These are phyloP conservation scores for Drosophila antonietae DNA, from an alignment of 2,888 invertebrate species.

Conservation along the genomic window DNA sequence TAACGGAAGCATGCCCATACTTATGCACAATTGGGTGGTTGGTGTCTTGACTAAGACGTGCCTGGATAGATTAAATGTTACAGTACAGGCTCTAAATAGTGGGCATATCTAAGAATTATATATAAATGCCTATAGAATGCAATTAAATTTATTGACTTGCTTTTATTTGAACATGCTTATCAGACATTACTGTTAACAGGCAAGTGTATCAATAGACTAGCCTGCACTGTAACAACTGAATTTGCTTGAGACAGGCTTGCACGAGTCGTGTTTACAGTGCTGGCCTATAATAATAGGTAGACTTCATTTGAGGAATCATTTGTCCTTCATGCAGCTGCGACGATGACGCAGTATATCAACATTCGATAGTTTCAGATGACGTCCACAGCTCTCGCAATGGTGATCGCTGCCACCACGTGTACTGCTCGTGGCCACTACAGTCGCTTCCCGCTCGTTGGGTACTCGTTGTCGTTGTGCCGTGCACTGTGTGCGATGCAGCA, in stretches of 20 bases:
- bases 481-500: slow-evolving; percentile 87
- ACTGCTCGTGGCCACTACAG: slow-evolving; percentile 44
- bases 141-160: too few relatives aligned
- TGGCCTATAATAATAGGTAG: neutral
- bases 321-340: slow-evolving; percentile 86
- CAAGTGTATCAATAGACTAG: neutral
- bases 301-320: slow-evolving; percentile 3
- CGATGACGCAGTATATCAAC: slow-evolving; percentile 95
- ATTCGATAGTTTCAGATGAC: slow-evolving; percentile 89
- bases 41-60: neutral
- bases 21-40: neutral
- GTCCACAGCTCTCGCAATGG: slow-evolving; percentile 90
- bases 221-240: neutral
- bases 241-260: neutral
- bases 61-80: too few relatives aligned
- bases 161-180: neutral
- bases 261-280: slow-evolving; percentile 1
- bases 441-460: neutral
- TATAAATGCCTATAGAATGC: neutral
- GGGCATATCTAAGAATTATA: neutral
- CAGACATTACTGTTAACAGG: neutral
- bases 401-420: slow-evolving; percentile 82
- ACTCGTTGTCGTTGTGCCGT: slow-evolving; percentile 9
- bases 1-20: neutral
- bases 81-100: too few relatives aligned